Evolutionary conservation across 1,140 invertebrate species (phyloP), one percentile per base, ranked within the genome.

Genomic region (Aporrectodea caliginosa): DNA sequence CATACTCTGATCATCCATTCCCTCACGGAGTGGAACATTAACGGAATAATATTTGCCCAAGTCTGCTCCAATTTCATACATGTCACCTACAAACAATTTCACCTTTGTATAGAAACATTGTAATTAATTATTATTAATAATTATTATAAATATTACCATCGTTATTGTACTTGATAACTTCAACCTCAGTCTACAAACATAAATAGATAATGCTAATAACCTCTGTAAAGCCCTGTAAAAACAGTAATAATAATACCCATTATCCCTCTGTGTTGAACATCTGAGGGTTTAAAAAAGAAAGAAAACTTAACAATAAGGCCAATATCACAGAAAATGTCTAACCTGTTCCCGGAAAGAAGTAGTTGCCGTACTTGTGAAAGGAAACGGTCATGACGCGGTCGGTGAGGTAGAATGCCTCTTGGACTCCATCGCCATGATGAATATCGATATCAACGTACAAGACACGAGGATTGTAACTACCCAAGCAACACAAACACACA

Each of bases 51-150:
- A 97, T 76, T 94, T 90, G 0, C 97, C 97, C 86, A 92, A 93
- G 85, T 97, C 95, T 1, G 94, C 93, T 1, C 96, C 96, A 75
- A 97, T 92, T 89, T 98, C 96, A 86, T 97, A 98, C 97, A 99
- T 99, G 87, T 98, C 96, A 0, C 97, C 92, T 90, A 84, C 30
- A 82, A 85, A 77, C 77, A 77, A n/a, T n/a, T n/a, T n/a, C n/a
- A n/a, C n/a, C n/a, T n/a, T n/a, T n/a, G n/a, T n/a, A n/a, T n/a
- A n/a, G n/a, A n/a, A n/a, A n/a, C n/a, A n/a, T n/a, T n/a, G n/a
- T n/a, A n/a, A n/a, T n/a, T n/a, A n/a, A n/a, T n/a, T n/a, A n/a
- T n/a, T n/a, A n/a, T n/a, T n/a, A n/a, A n/a, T n/a, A n/a, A n/a
- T n/a, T n/a, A n/a, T n/a, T n/a, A n/a, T n/a, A n/a, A n/a, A n/a